Evolutionary conservation across 2,797 vertebrate species (phyloP), one percentile per base, ranked within the genome.

Genomic region (Discoglossus pictus): DNA sequence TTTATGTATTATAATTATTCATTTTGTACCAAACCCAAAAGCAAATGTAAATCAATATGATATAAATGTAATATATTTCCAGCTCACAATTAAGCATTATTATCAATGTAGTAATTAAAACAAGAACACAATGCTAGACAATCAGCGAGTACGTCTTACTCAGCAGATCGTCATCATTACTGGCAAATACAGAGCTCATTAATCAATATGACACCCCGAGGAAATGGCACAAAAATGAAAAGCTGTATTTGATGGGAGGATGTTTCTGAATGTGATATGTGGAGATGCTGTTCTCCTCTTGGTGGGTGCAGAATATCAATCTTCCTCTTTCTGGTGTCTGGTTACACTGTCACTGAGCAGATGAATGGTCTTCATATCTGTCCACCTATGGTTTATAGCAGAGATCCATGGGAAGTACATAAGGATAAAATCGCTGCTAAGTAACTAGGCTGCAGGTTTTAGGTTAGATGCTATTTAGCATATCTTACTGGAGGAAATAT

Each of bases 121-220:
- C 20, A 43, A n/a, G 25, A 73, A 74, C 83, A 56, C 13, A 0
- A 74, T 50, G 68, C 77, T 78, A 78, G 60, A 79, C 76, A 78
- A 78, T 84, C 81, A 64, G 75, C 52, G 21, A 58, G 78, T 76
- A 80, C 65, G 76, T 83, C 86, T 86, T 80, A 86, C 79, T 85
- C 85, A 83, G 83, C 81, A 79, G 36, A 76, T 83, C 74, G 79
- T 82, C 75, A 82, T 81, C 83, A 75, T 78, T 80, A 79, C 76
- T 76, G 78, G 72, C 73, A 86, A 84, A 89, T 84, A 84, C 83
- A 83, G 83, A 82, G 81, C 78, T 77, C 83, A 87, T 87, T 84
- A 80, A 89, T 90, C 87, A 87, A 64, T 48, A 27, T 71, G 72
- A 80, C 74, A 74, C 27, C 53, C 65, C 76, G 74, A 75, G 79